Base-by-base conservation (phyloP, 2,888 invertebrate species). In the Sarcophaga caerulescens region DNA sequence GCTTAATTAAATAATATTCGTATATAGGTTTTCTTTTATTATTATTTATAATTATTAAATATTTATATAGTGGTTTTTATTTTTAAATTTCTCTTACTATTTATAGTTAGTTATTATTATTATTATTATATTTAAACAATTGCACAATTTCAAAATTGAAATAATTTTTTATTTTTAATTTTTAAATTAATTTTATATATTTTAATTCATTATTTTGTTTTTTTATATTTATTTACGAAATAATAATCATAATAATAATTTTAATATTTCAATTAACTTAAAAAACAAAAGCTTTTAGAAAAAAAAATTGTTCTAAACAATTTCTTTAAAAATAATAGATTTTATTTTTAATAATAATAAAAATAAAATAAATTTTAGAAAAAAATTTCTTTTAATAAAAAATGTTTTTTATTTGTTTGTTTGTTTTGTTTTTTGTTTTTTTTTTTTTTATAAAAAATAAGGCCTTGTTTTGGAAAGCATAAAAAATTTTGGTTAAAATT, bases 241-340 rank as follows among this genome's bases (percentile, higher is more conserved):
- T 70, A 69, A 57, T 25, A 59, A 65, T 25, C 17, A 79, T 60
- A 70, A 75, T 65, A 73, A 83, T 23, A 71, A 62, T 79, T 68
- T 44, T 69, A 60, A 52, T 57, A n/a, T 57, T 52, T 73, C 66
- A 79, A 65, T 74, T 65, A 75, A 17, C 45, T 62, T 62, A 74
- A 69, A 23, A 85, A 85, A 84, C 81, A 70, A 82, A 87, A 85
- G 85, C 82, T 87, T 82, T 81, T 81, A 60, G 65, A 47, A 81
- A 75, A 85, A 79, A 81, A 85, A 84, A 85, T 83, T 82, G 84
- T 84, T 87, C 81, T 84, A 85, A 87, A 84, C 83, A 87, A 85
- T 87, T 19, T 65, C 52, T 21, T 80, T 73, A 66, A 66, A 74
- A 85, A 45, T 17, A 52, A 52, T 74, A 63, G 35, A 45, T 81